phyloP scores from a whole-genome alignment of 1,140 invertebrate species.

The Drosophila watanabei region DNA sequence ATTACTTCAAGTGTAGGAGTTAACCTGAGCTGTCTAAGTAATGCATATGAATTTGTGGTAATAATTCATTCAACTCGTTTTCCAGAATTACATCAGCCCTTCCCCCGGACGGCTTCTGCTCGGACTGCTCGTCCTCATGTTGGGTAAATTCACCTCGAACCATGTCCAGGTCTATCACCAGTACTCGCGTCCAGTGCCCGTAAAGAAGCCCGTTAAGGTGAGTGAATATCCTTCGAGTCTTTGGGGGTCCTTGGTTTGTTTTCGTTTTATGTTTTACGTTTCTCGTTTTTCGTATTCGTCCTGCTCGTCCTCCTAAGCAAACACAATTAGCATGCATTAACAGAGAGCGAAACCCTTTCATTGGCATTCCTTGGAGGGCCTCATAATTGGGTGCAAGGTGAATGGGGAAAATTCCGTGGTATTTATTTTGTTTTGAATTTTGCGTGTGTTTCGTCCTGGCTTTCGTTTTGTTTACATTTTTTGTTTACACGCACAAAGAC shows the following conservation, averaged over 20 bases:
- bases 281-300: conserved; percentile 15
- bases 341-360: conserved; percentile 56
- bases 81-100: conserved; percentile 20
- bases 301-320: conserved; percentile 57
- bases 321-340: conserved; percentile 81
- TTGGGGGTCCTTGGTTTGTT: conserved; percentile 10
- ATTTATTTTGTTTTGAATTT: conserved; percentile 51
- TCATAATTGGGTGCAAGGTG: conserved; percentile 69
- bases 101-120: neutral
- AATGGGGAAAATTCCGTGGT: conserved; percentile 31
- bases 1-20: conserved; percentile 2
- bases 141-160: conserved; percentile 85
- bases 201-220: conserved; percentile 83
- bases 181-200: conserved; percentile 73
- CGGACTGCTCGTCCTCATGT: conserved; percentile 62
- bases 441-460: conserved; percentile 29
- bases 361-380: conserved; percentile 47
- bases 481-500: conserved; percentile 40
- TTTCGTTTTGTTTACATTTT: conserved; percentile 34
- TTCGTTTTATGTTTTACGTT: conserved; percentile 9
- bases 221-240: conserved; percentile 34
- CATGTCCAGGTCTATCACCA: conserved; percentile 85
- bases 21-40: neutral
- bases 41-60: conserved; percentile 9
- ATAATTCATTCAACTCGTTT: conserved; percentile 25